Evolutionary conservation across 2,888 invertebrate species (phyloP), one percentile per base, ranked within the genome.

Genomic region (Himalopsyche japonica): DNA sequence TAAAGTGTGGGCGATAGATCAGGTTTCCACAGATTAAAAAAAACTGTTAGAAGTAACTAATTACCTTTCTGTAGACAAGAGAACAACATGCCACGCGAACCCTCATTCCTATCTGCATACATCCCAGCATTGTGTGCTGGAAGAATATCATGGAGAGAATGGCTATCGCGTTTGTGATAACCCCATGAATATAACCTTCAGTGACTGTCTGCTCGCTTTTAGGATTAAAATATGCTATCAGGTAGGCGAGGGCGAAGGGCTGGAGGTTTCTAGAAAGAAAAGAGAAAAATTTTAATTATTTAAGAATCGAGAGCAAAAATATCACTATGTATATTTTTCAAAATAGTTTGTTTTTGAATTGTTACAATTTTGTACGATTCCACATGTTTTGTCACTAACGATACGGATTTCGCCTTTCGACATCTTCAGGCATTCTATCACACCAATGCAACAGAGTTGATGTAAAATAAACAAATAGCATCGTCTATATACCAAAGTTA

Each of bases 31-130:
- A 7, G 34, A 7, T 7, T 34, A 34, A 34, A 34, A 5, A 6
- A 37, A 8, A 37, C 3, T 37, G 37, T 37, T 8, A 8, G 37
- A 37, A 37, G 10, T 8, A 43, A 15, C 87, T 86, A 81, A 87
- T 84, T 90, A 96, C 97, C 93, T 97, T 97, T 92, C 96, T 93
- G 89, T 96, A 97, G 86, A 97, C 90, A n/a, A 97, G 89, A 0
- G 96, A 95, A 88, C 96, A 96, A 88, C 95, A 93, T 0, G 97
- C 96, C 82, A 97, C 93, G 88, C 97, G 91, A 82, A 96, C 92
- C 89, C 95, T 91, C 96, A 96, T 96, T 79, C 97, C 97, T 77
- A 96, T 92, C 87, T 95, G 93, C 87, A 92, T 91, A 88, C 93
- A 92, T 47, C 92, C 91, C 87, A 95, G 89, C 82, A 89, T 90